Base-by-base conservation (phyloP, 35 echinoderm and acorn worm species). In the Ophioderma brevispina region DNA sequence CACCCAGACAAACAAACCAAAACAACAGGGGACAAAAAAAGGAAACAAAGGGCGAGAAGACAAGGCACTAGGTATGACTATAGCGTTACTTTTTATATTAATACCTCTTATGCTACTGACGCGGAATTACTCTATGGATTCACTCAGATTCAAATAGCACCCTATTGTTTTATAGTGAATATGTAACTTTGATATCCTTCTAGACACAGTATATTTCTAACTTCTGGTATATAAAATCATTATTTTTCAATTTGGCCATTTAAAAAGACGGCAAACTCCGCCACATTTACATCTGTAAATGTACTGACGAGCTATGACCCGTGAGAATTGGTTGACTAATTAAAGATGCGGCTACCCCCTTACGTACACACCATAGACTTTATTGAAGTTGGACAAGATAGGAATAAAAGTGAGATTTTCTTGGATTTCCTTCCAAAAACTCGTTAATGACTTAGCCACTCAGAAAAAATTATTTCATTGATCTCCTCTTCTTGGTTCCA, bases 291-390 rank as follows among this genome's bases (percentile, higher is more conserved):
- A 70, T 70, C 59, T 70, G 23, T 70, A 70, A 70, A 70, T 70
- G n/a, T 25, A 70, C n/a, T 70, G 59, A 70, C 59, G 59, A 70
- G 59, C 59, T n/a, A n/a, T n/a, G n/a, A n/a, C n/a, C n/a, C n/a
- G n/a, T 46, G 41, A 70, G 59, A 25, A 70, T 30, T 70, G 59
- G 59, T 70, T 70, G 59, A 70, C 59, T 70, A 70, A 25, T 70
- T 70, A 15, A 8, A 70, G n/a, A 70, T 70, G 10, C n/a, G 4
- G 23, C 15, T 15, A 8, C 10, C n/a, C 59, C 28, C n/a, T 25
- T 15, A 15, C 59, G n/a, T 70, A 70, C 15, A 6, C 15, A 70
- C 59, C 59, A 18, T 70, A 70, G n/a, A 70, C 28, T 70, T n/a
- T 70, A 25, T 70, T 70, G 23, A 70, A 70, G 4, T 25, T 30